Conservation (phyloP, 2,797 vertebrate genomes). For the Anabas testudineus region DNA sequence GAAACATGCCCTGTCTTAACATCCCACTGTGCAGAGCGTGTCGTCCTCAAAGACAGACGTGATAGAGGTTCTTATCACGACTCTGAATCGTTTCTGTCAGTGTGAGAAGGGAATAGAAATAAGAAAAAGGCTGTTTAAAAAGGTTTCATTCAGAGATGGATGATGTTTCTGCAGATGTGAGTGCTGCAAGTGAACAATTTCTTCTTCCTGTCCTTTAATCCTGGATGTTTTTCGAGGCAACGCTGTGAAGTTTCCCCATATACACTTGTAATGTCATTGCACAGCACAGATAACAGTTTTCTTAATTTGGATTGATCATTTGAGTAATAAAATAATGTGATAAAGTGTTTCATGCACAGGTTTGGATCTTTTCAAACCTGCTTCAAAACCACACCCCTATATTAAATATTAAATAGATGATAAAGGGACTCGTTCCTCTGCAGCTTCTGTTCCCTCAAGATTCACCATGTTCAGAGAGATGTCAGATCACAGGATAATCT, state of each 20-base stretch:
- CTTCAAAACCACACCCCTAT: too few species aligned
- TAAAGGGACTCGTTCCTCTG: too few species aligned
- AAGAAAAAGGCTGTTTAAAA: not conserved
- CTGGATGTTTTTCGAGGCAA: not conserved
- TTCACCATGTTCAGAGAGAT: too few species aligned
- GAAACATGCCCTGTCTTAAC: slow-evolving; percentile 35
- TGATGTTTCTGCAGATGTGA: not conserved
- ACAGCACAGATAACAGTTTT: not conserved
- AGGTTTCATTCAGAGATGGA: not conserved
- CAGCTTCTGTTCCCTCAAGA: too few species aligned
- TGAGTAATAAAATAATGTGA: too few species aligned
- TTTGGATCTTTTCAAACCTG: too few species aligned
- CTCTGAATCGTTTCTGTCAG: slow-evolving; percentile 8
- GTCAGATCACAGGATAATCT: too few species aligned
- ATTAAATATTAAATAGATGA: too few species aligned
- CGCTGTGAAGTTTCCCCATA: not conserved
- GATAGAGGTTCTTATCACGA: slow-evolving; percentile 35
- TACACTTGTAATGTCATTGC: not conserved
- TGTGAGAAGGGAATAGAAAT: slow-evolving; percentile 6
- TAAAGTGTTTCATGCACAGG: too few species aligned
- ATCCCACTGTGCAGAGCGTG: slow-evolving; percentile 27
- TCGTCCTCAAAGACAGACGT: slow-evolving; percentile 33
- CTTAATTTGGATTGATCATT: too few species aligned
- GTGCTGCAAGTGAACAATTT: not conserved
- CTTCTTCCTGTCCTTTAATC: not conserved